Base-by-base conservation (phyloP, 2,888 invertebrate species). In the Acronicta aceris region DNA sequence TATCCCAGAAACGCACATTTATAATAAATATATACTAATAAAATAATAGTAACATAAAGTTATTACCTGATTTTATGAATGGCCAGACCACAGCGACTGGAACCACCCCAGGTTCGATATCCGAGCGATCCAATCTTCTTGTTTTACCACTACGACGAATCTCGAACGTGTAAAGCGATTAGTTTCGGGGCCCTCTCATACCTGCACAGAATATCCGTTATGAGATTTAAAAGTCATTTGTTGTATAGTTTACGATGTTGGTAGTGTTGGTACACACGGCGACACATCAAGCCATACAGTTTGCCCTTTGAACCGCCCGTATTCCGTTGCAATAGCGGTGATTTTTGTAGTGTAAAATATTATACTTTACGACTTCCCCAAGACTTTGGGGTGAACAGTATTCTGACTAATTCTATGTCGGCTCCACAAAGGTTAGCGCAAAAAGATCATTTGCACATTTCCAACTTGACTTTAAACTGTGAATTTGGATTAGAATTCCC, bases 111-210 rank as follows among this genome's bases (percentile, higher is more conserved):
- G 40, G 65, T 75, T 78, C 51, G 65, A 69, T 71, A 65, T 63
- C 49, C 52, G 63, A 45, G 63, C 59, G 58, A 49, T 60, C 49
- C 53, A 61, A 57, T 59, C 69, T 55, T 68, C 64, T 70, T 80
- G 76, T 81, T 81, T 83, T 80, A 71, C 56, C 59, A 79, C 80
- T 82, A 70, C 52, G 64, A 68, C 85, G 82, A 86, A 86, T 85
- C 73, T 56, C 57, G 75, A 71, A 80, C 82, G 76, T 81, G 81
- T 78, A 78, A 75, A 75, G 75, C 75, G 79, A 87, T 84, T 79
- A 70, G 79, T 68, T 59, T 52, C 80, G 77, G 70, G 57, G 50
- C 67, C 65, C 71, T 76, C 71, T 76, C 76, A 76, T 76, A 73
- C 70, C 73, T 68, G 72, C 58, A 60, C 67, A 17, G 41, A 68